Base-by-base conservation (phyloP, 1,140 invertebrate species). In the Micrasema minimum region DNA sequence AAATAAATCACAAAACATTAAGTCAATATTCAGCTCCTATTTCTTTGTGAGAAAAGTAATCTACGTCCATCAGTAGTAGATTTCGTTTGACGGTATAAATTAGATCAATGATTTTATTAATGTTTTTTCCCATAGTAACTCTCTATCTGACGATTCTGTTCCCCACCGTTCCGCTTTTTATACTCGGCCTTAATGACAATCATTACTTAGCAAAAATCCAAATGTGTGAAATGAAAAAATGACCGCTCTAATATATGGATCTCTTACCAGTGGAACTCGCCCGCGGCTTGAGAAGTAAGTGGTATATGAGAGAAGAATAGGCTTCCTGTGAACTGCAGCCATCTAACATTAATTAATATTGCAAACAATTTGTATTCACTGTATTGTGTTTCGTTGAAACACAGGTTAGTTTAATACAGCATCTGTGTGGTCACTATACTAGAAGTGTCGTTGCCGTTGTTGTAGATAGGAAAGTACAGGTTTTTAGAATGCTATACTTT, bases 71-170 rank as follows among this genome's bases (percentile, higher is more conserved):
- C 68, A 65, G 23, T 35, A 31, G 41, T 31, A 72, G 50, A 75
- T 75, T 75, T 75, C 73, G 69, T 75, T 75, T 69, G 73, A 65
- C 66, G 69, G 51, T 55, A 65, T 69, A 67, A 72, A 75, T 69
- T 75, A 69, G 73, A 75, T 71, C 69, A 75, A 75, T 75, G 73
- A 53, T 72, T n/a, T n/a, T 75, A 72, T 75, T 75, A 75, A 75
- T 72, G 73, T 75, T 45, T 75, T n/a, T 75, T 75, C 73, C 69
- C 73, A 72, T 75, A 72, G 46, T 65, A 66, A 20, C 38, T 10
- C 23, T 67, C 23, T 14, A 23, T 11, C 43, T 20, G 50, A 67
- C 55, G 65, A 43, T 55, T 41, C 50, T 22, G 12, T 55, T 43
- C 48, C 31, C 31, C 35, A 35, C 6, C 65, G 51, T 41, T 23